Conservation (phyloP, 2,797 vertebrate genomes). For the Pangasius krempfi region DNA sequence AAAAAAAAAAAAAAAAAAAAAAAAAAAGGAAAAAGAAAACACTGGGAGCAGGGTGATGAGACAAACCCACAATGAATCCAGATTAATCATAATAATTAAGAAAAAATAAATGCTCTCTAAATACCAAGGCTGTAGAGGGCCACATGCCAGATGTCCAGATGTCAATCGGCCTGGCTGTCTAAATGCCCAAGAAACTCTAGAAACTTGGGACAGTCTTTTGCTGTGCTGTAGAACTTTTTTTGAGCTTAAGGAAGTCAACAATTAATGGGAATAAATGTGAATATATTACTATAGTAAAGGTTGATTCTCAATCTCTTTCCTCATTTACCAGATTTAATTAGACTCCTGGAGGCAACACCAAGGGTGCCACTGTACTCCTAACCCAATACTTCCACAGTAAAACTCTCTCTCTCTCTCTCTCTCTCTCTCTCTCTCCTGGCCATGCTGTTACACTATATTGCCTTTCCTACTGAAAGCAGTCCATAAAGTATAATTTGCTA, state of each 20-base stretch:
- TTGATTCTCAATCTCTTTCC: conserved; percentile 54
- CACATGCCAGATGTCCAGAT: conserved; percentile 6
- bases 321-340: conserved; percentile 69
- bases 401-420: conserved; percentile 9
- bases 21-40: not conserved
- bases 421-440: no score
- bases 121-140: conserved; percentile 25
- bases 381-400: conserved; percentile 47
- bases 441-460: not conserved
- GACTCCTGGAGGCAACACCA: conserved; percentile 59
- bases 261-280: conserved; percentile 62
- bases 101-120: conserved; percentile 24
- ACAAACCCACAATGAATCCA: not conserved
- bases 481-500: conserved; percentile 17
- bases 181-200: not conserved
- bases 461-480: not conserved
- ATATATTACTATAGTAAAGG: conserved; percentile 53
- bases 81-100: conserved; percentile 25
- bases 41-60: not conserved
- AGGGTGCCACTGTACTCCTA: conserved; percentile 48
- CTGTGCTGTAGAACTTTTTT: conserved; percentile 44
- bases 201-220: conserved; percentile 47
- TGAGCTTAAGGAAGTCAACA: conserved; percentile 47
- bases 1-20: not conserved
- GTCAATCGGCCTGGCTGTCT: not conserved